Evolutionary conservation across 2,113 vertebrate species (phyloP).

Genomic region (Sarotherodon lohbergeri): DNA sequence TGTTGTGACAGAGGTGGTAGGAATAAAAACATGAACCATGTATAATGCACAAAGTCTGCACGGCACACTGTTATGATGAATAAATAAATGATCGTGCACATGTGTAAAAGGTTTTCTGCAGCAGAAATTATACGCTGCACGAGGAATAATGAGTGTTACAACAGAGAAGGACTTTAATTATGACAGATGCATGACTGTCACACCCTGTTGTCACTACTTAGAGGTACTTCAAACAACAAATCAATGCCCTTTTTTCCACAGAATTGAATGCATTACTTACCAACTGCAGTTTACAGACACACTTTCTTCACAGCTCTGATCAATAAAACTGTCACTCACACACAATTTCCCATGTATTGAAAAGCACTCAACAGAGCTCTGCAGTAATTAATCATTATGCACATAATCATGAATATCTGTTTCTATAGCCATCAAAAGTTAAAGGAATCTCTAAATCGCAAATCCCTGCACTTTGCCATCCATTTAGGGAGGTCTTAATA

Average conservation of each 20-base stretch:
- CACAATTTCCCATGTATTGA: constrained; percentile 36
- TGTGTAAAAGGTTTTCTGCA: background rate
- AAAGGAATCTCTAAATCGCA: constrained; percentile 6
- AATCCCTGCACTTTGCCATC: constrained; percentile 16
- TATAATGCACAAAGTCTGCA: background rate
- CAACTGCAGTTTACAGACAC: background rate
- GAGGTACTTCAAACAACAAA: background rate
- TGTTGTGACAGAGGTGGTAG: background rate
- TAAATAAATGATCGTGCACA: constrained; percentile 39
- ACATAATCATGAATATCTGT: constrained; percentile 20
- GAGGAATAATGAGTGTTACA: background rate
- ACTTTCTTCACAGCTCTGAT: constrained; percentile 2
- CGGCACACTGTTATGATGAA: background rate
- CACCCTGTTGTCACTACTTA: background rate
- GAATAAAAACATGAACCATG: constrained; percentile 8
- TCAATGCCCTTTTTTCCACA: background rate
- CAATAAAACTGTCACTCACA: constrained; percentile 48
- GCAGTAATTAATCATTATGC: constrained; percentile 40
- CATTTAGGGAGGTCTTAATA: constrained; percentile 24
- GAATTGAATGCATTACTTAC: background rate
- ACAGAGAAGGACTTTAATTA: background rate
- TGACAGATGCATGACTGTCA: background rate
- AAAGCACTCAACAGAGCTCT: constrained; percentile 55
- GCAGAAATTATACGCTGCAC: background rate
- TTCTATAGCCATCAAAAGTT: background rate